Conservation (phyloP, 2,888 invertebrate genomes). For the Oxystoma pomonae region DNA sequence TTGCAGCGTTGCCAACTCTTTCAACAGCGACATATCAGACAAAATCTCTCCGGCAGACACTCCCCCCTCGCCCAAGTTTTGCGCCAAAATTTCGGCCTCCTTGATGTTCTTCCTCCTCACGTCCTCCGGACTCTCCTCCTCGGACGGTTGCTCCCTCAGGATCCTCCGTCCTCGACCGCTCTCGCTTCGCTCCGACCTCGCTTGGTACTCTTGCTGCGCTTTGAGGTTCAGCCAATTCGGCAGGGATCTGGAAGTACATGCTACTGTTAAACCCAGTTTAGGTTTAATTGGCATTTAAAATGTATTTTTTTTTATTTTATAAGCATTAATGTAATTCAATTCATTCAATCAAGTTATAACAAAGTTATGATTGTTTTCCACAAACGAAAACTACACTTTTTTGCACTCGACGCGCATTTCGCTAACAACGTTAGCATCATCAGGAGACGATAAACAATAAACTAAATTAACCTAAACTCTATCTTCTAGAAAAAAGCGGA, state of each 20-base stretch:
- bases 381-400: too few relatives aligned
- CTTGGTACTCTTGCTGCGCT: slow-evolving; percentile 47
- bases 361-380: too few relatives aligned
- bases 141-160: slow-evolving; percentile 52
- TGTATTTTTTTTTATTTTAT: not conserved
- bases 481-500: too few relatives aligned
- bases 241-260: slow-evolving; percentile 54
- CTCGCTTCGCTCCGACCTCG: slow-evolving; percentile 41
- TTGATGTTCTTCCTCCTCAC: slow-evolving; percentile 74
- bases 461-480: too few relatives aligned
- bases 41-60: slow-evolving; percentile 83
- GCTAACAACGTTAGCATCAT: too few relatives aligned
- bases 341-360: too few relatives aligned
- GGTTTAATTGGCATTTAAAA: slow-evolving; percentile 1
- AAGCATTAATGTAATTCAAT: not conserved
- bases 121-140: slow-evolving; percentile 76
- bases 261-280: not conserved
- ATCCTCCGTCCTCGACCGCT: slow-evolving; percentile 35
- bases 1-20: slow-evolving; percentile 83
- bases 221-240: slow-evolving; percentile 75
- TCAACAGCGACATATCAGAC: slow-evolving; percentile 75
- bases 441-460: too few relatives aligned
- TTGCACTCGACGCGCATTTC: too few relatives aligned
- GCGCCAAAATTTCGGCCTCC: slow-evolving; percentile 90
- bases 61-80: slow-evolving; percentile 80